Evolutionary conservation across 2,113 vertebrate genomes (phyloP).

Genomic region (Semnornis frantzii): DNA sequence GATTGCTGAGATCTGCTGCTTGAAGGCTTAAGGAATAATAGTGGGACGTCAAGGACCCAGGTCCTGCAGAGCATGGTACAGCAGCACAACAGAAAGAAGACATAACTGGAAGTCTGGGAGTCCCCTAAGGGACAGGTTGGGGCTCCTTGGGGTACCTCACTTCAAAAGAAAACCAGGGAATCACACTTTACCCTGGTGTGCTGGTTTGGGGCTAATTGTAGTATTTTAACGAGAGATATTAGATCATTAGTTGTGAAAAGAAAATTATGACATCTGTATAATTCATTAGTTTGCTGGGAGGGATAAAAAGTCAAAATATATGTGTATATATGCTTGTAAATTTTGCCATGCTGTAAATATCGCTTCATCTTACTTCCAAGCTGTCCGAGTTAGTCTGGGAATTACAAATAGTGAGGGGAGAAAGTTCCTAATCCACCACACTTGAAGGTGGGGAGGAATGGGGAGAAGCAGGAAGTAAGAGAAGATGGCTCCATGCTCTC

Average conservation of each 20-base stretch:
- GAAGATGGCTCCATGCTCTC: fast-evolving
- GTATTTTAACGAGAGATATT: too few species aligned
- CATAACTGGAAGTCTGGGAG: neutral
- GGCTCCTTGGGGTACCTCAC: neutral
- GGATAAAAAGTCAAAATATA: too few species aligned
- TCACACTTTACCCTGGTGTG: neutral
- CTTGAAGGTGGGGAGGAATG: neutral
- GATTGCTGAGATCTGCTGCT: slow-evolving; percentile 4
- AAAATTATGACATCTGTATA: too few species aligned
- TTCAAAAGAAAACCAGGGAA: neutral
- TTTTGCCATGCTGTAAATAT: too few species aligned
- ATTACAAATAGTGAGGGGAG: too few species aligned
- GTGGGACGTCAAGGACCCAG: neutral
- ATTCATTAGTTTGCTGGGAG: too few species aligned
- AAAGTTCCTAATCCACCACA: too few species aligned
- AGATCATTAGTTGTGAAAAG: too few species aligned
- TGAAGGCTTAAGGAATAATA: slow-evolving; percentile 21
- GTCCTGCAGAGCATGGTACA: neutral
- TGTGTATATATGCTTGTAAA: too few species aligned
- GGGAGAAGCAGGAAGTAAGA: neutral
- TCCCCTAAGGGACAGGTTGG: neutral
- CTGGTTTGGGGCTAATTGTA: too few species aligned
- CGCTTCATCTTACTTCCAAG: too few species aligned
- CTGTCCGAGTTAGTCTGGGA: too few species aligned
- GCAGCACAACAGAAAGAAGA: neutral